phyloP scores from a whole-genome alignment of 1,140 invertebrate species.

The Drosophila malerkotliana region DNA sequence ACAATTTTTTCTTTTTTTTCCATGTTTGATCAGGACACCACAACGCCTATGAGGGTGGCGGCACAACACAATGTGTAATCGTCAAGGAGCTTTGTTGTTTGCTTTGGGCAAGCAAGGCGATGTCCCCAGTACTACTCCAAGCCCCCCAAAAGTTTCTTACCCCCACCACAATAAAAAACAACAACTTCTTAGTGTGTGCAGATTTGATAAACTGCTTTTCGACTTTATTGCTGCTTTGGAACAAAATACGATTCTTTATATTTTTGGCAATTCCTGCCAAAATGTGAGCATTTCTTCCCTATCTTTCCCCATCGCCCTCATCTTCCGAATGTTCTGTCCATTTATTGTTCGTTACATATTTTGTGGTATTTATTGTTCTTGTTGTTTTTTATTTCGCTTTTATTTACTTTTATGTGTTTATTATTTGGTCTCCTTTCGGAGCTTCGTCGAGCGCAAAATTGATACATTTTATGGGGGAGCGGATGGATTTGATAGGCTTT shows the following conservation, averaged over 20 bases:
- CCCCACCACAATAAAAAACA: background rate
- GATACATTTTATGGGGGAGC: slow-evolving; percentile 49
- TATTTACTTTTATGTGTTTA: slow-evolving; percentile 60
- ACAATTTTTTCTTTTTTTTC: background rate
- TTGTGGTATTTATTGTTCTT: slow-evolving; percentile 33
- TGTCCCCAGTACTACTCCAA: background rate
- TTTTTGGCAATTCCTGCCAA: slow-evolving; percentile 60
- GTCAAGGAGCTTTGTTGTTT: slow-evolving; percentile 44
- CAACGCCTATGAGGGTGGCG: slow-evolving; percentile 1
- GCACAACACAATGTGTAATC: slow-evolving; percentile 44
- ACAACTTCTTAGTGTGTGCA: slow-evolving; percentile 51
- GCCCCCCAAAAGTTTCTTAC: background rate
- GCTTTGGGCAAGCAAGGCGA: slow-evolving; percentile 42
- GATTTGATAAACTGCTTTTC: slow-evolving; percentile 81
- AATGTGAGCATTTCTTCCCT: slow-evolving; percentile 37
- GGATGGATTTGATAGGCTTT: slow-evolving; percentile 22
- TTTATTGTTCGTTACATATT: slow-evolving; percentile 28
- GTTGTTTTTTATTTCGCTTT: slow-evolving; percentile 51
- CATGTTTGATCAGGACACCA: slow-evolving; percentile 13
- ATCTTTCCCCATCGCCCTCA: slow-evolving; percentile 15
- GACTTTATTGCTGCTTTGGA: slow-evolving; percentile 79
- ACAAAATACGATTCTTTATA: slow-evolving; percentile 48
- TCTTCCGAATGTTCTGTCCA: slow-evolving; percentile 21
- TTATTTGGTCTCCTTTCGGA: slow-evolving; percentile 54
- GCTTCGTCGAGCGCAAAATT: slow-evolving; percentile 68